Percentiles rank a stretch among this genome's conserved stretches.
Evolutionary conservation across 53 echinoderm and acorn worm species (phyloP).

Genomic region (Temnopleurus reevesii): DNA sequence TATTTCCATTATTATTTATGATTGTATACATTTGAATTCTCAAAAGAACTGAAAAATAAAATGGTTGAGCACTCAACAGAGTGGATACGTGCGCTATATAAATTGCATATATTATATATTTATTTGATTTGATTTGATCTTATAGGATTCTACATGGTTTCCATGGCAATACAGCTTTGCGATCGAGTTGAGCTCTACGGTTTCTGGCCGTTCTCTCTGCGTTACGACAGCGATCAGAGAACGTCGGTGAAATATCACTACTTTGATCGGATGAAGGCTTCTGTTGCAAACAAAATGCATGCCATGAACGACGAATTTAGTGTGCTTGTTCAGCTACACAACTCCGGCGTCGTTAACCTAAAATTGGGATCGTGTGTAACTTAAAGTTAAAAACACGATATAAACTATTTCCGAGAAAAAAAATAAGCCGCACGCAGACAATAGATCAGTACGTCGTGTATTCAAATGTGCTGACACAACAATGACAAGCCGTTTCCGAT

Average conservation of each 20-base stretch:
- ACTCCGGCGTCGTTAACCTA: background rate
- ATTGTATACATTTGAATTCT: no score
- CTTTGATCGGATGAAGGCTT: background rate
- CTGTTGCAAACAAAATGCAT: background rate
- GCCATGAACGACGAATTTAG: background rate
- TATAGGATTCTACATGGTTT: background rate
- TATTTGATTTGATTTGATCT: background rate
- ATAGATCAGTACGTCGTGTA: no score
- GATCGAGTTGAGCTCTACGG: background rate
- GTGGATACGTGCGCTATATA: no score
- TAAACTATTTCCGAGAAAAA: no score
- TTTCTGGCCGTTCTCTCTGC: background rate
- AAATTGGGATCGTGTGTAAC: background rate
- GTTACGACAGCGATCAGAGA: background rate
- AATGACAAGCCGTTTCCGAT: no score
- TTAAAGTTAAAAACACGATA: no score
- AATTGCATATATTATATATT: no score
- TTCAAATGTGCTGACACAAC: no score
- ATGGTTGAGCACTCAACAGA: no score
- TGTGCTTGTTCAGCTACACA: background rate
- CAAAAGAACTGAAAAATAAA: no score
- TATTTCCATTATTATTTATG: no score
- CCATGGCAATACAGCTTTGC: background rate
- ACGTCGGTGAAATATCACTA: background rate
- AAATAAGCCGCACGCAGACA: no score